Conservation (phyloP, 2,797 vertebrate species). For the Melanotaenia boesemani region DNA sequence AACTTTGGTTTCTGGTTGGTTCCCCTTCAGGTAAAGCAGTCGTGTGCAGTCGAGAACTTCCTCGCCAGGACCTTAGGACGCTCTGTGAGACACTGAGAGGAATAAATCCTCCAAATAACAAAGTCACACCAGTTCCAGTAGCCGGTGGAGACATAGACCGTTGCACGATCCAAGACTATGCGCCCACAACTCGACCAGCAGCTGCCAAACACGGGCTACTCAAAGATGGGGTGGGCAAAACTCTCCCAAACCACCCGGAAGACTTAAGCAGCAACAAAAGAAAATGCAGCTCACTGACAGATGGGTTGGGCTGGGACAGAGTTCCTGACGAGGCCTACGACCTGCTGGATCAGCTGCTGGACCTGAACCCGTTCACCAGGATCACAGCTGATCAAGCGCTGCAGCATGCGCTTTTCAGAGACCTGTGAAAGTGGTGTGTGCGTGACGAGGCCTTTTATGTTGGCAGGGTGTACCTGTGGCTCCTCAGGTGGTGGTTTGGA, state of each 20-base stretch:
- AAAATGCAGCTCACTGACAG: constrained; percentile 2
- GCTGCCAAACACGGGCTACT: constrained; percentile 1
- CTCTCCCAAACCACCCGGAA: constrained; percentile 3
- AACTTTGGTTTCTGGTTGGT: constrained; percentile 5
- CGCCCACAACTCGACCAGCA: constrained; percentile 18
- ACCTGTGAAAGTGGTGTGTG: constrained; percentile 43
- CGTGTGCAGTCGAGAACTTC: constrained; percentile 92
- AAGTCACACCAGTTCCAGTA: constrained; percentile 41
- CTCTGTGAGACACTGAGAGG: constrained; percentile 92
- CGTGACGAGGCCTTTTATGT: too few species aligned
- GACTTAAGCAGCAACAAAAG: constrained; percentile 1
- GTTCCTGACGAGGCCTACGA: constrained; percentile 92
- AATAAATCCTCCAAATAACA: constrained; percentile 51
- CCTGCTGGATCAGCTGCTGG: constrained; percentile 92
- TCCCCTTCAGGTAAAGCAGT: constrained; percentile 89
- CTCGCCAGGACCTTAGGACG: constrained; percentile 89
- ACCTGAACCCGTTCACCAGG: constrained; percentile 93
- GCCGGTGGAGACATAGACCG: background rate
- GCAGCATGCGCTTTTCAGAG: constrained; percentile 89
- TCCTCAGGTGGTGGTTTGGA: too few species aligned
- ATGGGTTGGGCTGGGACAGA: constrained; percentile 84
- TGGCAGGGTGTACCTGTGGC: too few species aligned
- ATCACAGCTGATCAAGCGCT: constrained; percentile 91
- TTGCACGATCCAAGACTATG: constrained; percentile 18
- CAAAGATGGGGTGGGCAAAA: constrained; percentile 1